A percentile compares a stretch with the other conserved stretches of the same genome.
Conservation (phyloP, 2,113 vertebrate species). For the Phyllostomus discolor region DNA sequence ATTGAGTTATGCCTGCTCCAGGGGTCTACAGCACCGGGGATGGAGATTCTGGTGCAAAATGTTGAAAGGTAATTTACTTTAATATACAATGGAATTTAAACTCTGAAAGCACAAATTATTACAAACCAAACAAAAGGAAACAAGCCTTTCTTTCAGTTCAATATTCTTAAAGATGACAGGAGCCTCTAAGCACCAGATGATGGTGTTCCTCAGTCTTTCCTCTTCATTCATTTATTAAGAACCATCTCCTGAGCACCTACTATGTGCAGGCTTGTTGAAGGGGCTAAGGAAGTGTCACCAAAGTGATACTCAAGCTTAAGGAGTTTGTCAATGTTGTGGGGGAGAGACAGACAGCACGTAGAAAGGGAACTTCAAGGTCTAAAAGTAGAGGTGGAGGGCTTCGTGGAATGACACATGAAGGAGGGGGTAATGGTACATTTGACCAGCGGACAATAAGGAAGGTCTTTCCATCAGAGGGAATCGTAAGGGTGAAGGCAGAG, state of each 20-base stretch:
- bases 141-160: background rate
- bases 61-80: background rate
- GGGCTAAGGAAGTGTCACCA: background rate
- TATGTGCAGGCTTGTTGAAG: background rate
- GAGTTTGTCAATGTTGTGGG: background rate
- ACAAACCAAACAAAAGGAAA: conserved; percentile 17
- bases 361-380: background rate
- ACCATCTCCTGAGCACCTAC: background rate
- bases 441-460: background rate
- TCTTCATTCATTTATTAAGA: background rate
- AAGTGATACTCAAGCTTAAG: background rate
- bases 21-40: background rate
- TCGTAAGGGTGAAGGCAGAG: background rate
- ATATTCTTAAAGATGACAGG: background rate
- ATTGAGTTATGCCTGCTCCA: conserved; percentile 35
- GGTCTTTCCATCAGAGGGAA: background rate
- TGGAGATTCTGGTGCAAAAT: conserved; percentile 8
- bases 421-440: background rate
- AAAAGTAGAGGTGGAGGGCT: background rate
- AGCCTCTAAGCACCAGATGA: background rate
- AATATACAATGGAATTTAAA: background rate
- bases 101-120: background rate
- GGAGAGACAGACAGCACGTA: background rate
- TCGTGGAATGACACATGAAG: background rate
- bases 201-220: background rate